Percentiles rank a stretch among this genome's conserved stretches.
These are phyloP conservation scores for Terrapene triunguis DNA, from an alignment of 2,113 vertebrate genomes.

Conservation along the genomic window DNA sequence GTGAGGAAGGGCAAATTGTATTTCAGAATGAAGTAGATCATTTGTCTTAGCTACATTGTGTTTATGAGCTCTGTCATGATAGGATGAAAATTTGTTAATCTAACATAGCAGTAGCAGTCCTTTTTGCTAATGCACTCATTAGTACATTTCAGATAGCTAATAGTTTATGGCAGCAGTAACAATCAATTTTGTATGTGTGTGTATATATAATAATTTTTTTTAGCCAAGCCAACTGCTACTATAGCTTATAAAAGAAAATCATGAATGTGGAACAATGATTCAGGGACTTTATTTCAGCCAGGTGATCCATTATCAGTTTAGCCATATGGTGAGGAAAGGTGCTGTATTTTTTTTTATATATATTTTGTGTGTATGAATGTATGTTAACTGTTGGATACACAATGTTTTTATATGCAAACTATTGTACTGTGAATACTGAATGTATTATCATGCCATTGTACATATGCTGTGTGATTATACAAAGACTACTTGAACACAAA, in stretches of 20 bases:
- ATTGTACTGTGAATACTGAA: not conserved
- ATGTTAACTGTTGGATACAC: not conserved
- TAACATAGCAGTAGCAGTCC: not conserved
- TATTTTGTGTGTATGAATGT: not conserved
- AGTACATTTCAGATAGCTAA: not conserved
- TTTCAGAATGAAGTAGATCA: not conserved
- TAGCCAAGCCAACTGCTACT: not conserved
- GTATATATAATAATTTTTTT: not conserved
- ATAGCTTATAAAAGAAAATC: not conserved
- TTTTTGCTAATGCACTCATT: not conserved
- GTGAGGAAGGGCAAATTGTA: not conserved
- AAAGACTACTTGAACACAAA: too few species aligned
- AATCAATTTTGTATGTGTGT: not conserved
- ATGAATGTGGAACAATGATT: not conserved
- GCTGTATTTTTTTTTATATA: constrained; percentile 23
- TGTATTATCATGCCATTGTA: not conserved
- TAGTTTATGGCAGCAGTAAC: not conserved
- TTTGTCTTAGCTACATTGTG: not conserved
- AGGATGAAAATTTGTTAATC: not conserved
- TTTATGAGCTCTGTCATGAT: not conserved
- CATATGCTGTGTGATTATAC: not conserved
- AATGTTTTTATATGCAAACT: not conserved
- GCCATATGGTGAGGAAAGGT: not conserved
- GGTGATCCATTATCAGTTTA: not conserved
- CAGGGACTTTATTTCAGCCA: not conserved